Conservation (phyloP, 2,888 invertebrate species). For the Phengaris arion region DNA sequence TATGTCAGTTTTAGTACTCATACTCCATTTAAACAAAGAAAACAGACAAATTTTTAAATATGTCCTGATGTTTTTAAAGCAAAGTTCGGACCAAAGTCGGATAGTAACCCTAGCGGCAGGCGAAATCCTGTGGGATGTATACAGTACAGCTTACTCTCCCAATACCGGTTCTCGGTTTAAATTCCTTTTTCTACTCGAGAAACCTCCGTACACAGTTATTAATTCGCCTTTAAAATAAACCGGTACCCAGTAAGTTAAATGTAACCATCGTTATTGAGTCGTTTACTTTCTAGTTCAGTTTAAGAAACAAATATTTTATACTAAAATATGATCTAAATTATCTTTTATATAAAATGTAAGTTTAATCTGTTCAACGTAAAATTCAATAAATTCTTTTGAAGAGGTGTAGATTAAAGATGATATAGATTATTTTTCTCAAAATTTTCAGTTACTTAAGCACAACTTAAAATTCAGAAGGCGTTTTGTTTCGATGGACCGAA, state of each 20-base stretch:
- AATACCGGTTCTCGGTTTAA: conserved; percentile 39
- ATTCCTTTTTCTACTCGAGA: conserved; percentile 38
- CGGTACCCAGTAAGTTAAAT: conserved; percentile 12
- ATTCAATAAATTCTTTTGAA: too few relatives aligned
- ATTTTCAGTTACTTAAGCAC: background rate
- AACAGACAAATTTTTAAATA: too few relatives aligned
- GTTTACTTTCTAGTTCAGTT: background rate
- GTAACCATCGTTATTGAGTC: background rate
- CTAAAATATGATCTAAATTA: too few relatives aligned
- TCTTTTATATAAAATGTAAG: too few relatives aligned
- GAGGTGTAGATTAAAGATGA: too few relatives aligned
- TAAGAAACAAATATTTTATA: too few relatives aligned
- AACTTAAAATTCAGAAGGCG: background rate
- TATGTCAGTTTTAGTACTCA: too few relatives aligned
- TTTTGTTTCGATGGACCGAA: conserved; percentile 2
- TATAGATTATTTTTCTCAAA: too few relatives aligned
- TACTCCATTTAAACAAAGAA: too few relatives aligned
- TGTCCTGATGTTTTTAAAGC: too few relatives aligned
- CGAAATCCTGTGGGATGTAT: background rate
- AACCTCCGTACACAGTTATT: conserved; percentile 32
- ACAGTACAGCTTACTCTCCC: conserved; percentile 23
- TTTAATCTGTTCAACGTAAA: too few relatives aligned
- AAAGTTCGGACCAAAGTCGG: background rate
- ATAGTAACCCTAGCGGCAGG: background rate
- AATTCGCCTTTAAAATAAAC: conserved; percentile 25